Conservation (phyloP, 2,797 vertebrate species). For the Parauchenoglanis ngamensis region DNA sequence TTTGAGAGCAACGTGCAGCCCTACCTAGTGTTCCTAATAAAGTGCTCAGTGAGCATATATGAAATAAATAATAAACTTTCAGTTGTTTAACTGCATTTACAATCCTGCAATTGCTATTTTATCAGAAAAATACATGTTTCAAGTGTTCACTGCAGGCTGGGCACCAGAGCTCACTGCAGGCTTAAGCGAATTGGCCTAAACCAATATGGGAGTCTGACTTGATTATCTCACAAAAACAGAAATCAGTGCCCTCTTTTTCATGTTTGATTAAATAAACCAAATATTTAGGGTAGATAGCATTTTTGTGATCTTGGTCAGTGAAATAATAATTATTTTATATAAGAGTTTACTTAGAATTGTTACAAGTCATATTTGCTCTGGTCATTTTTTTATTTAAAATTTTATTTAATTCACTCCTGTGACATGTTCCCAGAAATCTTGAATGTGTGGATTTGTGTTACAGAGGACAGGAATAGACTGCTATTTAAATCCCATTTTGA, state of each 20-base stretch:
- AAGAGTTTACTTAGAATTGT: neutral
- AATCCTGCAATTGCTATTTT: neutral
- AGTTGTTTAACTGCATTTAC: neutral
- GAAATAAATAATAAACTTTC: neutral
- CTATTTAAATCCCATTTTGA: slow-evolving; percentile 81
- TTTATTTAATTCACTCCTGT: neutral
- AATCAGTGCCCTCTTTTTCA: neutral
- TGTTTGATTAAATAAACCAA: neutral
- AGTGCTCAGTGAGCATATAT: neutral
- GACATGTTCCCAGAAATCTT: slow-evolving; percentile 60
- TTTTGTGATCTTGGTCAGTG: neutral
- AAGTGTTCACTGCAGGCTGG: neutral
- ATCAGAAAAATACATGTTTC: neutral
- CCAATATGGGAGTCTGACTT: neutral
- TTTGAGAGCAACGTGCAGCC: neutral
- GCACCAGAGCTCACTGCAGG: slow-evolving; percentile 2
- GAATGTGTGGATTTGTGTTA: slow-evolving; percentile 44
- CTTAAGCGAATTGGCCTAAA: slow-evolving; percentile 31
- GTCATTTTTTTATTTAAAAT: neutral
- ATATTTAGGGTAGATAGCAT: neutral
- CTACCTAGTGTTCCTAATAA: neutral
- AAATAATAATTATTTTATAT: neutral
- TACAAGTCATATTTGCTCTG: neutral
- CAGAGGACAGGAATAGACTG: slow-evolving; percentile 64
- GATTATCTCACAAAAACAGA: slow-evolving; percentile 28